Conservation (phyloP, 2,888 invertebrate species). For the Phaedon cochleariae region DNA sequence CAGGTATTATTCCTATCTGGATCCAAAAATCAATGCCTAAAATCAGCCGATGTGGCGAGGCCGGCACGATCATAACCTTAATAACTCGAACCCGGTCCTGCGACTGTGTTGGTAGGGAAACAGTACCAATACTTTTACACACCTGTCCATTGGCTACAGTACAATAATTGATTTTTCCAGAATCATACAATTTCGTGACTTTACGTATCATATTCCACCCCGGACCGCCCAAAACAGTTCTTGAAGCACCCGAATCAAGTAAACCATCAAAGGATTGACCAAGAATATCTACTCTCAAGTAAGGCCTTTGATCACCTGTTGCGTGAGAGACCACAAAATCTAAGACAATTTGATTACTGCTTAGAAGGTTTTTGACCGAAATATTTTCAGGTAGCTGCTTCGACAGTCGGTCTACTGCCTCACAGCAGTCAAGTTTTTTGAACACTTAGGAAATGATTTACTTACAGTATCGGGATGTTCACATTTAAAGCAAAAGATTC, state of each 20-base stretch:
- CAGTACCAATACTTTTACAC: not conserved
- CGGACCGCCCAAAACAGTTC: not conserved
- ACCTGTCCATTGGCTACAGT: not conserved
- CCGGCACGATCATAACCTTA: not conserved
- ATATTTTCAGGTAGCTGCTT: not conserved
- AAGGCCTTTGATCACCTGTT: not conserved
- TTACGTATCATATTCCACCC: not conserved
- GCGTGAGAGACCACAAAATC: slow-evolving; percentile 6
- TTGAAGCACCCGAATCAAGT: not conserved
- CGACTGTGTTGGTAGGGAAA: not conserved
- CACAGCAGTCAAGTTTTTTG: not conserved
- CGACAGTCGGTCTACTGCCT: not conserved
- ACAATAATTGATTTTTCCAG: not conserved
- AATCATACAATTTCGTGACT: not conserved
- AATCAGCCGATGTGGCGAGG: not conserved
- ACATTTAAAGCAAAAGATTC: not conserved
- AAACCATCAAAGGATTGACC: not conserved
- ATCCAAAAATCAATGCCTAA: not conserved
- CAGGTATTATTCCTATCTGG: not conserved
- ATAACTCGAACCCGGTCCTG: not conserved
- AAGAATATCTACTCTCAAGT: not conserved
- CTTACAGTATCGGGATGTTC: not conserved
- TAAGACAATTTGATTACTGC: not conserved
- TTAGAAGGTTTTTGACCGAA: not conserved
- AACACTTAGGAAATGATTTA: not conserved